Conservation (phyloP, 30 jellyfish, hydroid and myxozoan genomes). For the Aurelia coerulea region DNA sequence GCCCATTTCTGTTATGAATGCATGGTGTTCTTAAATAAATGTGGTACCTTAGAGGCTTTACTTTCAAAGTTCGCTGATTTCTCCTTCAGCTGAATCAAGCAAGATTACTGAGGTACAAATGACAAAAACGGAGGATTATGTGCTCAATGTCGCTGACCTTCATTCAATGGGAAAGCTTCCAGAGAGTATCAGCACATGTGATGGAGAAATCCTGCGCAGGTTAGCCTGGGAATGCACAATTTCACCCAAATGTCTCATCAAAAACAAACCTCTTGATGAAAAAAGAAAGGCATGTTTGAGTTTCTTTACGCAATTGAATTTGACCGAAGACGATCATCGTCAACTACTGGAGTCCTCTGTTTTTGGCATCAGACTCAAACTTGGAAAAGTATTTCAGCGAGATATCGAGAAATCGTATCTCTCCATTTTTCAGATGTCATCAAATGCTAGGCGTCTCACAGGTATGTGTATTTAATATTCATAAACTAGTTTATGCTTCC, state of each 20-base stretch:
- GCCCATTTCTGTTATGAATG: no score
- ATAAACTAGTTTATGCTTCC: no score
- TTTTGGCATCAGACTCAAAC: slow-evolving; percentile 14
- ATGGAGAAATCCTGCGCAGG: background rate
- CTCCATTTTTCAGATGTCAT: slow-evolving; percentile 6
- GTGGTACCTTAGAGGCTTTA: background rate
- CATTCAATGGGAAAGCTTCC: slow-evolving; percentile 5
- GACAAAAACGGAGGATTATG: slow-evolving; percentile 2
- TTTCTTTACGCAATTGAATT: background rate
- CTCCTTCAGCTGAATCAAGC: background rate
- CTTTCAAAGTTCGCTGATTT: background rate
- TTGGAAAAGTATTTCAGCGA: slow-evolving; percentile 14
- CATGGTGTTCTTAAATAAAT: no score
- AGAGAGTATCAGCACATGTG: background rate
- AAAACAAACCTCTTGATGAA: slow-evolving; percentile 9
- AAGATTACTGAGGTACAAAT: background rate
- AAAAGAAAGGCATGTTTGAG: background rate
- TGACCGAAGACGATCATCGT: background rate
- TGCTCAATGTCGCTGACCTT: background rate
- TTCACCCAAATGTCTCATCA: background rate
- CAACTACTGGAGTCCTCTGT: slow-evolving; percentile 12
- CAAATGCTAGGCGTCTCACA: slow-evolving; percentile 6
- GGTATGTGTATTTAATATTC: no score
- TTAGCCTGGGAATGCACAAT: background rate
- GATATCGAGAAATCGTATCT: slow-evolving; percentile 1